Evolutionary conservation across 2,113 vertebrate species (phyloP).

Genomic region (Cepphus grylle): DNA sequence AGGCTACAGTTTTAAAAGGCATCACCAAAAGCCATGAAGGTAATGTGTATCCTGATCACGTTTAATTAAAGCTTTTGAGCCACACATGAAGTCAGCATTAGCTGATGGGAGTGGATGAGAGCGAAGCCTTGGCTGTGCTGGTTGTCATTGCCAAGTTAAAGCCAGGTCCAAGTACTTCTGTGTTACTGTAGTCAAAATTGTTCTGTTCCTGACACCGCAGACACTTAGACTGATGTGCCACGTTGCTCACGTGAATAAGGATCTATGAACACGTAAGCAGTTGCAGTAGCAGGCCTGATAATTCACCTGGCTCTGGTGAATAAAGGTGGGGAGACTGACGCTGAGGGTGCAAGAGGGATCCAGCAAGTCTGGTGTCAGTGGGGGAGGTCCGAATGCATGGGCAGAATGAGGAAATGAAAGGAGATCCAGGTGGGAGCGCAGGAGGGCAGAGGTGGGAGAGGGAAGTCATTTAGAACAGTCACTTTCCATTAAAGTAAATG

Average conservation of each 20-base stretch:
- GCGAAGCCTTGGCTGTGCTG: neutral
- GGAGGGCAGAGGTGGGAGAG: neutral
- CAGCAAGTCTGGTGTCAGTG: neutral
- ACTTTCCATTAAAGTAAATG: neutral
- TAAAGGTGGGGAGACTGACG: neutral
- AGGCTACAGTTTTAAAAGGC: neutral
- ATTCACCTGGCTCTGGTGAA: neutral
- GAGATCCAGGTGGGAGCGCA: neutral
- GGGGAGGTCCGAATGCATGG: neutral
- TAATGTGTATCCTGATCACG: neutral
- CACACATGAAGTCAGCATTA: neutral
- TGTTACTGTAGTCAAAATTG: neutral
- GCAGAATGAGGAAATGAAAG: neutral
- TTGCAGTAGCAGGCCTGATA: neutral
- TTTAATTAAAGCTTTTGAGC: neutral
- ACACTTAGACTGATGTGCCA: neutral
- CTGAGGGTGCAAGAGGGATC: neutral
- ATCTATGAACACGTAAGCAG: accelerated
- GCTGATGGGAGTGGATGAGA: neutral
- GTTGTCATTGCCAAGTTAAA: neutral
- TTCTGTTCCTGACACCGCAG: neutral
- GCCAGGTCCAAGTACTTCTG: neutral
- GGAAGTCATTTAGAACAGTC: neutral
- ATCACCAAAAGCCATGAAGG: neutral
- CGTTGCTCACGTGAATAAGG: neutral